Conservation (phyloP, 2,113 vertebrate species). For the Alaudala cheleensis region DNA sequence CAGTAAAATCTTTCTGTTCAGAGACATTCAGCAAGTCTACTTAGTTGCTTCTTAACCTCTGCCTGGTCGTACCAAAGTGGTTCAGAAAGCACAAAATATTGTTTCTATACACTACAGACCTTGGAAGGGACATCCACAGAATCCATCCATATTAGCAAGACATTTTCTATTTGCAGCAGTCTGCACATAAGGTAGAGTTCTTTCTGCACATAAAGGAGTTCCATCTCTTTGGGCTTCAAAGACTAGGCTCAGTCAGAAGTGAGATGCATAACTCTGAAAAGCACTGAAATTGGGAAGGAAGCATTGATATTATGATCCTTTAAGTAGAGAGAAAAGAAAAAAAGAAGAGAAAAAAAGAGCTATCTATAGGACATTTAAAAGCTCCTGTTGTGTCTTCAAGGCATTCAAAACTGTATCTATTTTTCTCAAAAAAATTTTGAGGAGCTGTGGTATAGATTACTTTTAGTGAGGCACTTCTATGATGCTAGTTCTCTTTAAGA, state of each 20-base stretch:
- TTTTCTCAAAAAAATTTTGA: not conserved
- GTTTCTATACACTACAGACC: not conserved
- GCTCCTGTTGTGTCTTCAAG: not conserved
- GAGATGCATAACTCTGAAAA: not conserved
- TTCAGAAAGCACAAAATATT: not conserved
- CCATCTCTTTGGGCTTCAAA: not conserved
- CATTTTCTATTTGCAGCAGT: not conserved
- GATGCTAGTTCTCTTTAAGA: not conserved
- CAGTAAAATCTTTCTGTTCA: not conserved
- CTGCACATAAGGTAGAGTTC: not conserved
- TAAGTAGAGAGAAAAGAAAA: not conserved
- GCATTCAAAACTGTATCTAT: not conserved
- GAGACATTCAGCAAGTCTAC: not conserved
- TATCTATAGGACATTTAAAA: not conserved
- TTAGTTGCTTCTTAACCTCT: not conserved
- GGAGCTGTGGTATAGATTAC: not conserved
- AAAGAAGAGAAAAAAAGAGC: accelerated
- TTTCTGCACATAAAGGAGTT: not conserved
- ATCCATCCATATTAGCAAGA: not conserved
- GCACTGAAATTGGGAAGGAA: not conserved
- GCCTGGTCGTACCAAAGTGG: not conserved
- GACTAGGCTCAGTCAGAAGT: not conserved
- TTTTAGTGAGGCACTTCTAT: not conserved
- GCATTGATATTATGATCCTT: not conserved
- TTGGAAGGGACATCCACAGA: not conserved